Evolutionary conservation across 2,888 invertebrate species (phyloP), one percentile per base, ranked within the genome.

Genomic region (Coleophora flavipennella): DNA sequence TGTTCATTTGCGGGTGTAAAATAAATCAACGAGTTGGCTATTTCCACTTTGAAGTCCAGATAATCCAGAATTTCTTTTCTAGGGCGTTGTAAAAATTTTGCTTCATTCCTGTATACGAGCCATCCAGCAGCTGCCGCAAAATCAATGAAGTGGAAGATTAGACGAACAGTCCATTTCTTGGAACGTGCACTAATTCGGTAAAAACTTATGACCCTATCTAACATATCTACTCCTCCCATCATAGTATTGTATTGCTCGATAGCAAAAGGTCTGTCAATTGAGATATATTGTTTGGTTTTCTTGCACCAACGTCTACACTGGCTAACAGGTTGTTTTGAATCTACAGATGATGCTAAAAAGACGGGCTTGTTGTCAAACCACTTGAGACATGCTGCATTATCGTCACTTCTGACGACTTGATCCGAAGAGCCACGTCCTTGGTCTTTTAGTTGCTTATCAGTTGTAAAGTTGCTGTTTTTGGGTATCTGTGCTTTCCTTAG

Each of bases 41-140:
- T 43, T 35, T 40, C 43, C 10, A 29, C 34, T 42, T 45, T 45
- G 36, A 45, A 45, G 29, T 42, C 36, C 13, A 45, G 34, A 31
- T 40, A 40, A 31, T 44, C 41, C 3, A 44, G 36, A 13, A 34
- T 39, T 42, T 26, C 31, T 37, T 42, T 37, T 38, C 37, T 28
- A 41, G 39, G 11, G 32, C 33, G 14, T 40, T 40, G 33, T 28
- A 28, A n/a, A n/a, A n/a, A n/a, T n/a, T n/a, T n/a, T n/a, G n/a
- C n/a, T n/a, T n/a, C n/a, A n/a, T n/a, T n/a, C n/a, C n/a, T n/a
- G 28, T 39, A 41, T 10, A 33, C 33, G 2, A 36, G 14, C 48
- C 45, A 50, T 13, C 31, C 43, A 34, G 44, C 43, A 28, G 42
- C 46, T 11, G 46, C 45, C 31, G 50, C 47, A 45, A 53, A 50